Evolutionary conservation across 2,797 vertebrate species (phyloP).

Genomic region (Glossophaga mutica): DNA sequence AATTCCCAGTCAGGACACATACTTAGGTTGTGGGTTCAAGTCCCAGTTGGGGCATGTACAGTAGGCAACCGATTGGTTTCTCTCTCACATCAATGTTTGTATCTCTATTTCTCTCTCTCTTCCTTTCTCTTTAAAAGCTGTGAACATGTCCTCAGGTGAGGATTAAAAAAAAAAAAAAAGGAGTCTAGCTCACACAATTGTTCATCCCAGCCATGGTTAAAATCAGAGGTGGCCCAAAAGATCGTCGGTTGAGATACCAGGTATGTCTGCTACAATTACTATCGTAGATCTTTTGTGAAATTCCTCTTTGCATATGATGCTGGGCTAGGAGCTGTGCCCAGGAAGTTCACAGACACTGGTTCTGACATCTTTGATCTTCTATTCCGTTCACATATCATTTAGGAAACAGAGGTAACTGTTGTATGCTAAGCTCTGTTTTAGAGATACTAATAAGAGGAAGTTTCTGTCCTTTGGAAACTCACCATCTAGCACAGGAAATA

Average conservation of each 20-base stretch:
- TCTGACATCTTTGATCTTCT: neutral
- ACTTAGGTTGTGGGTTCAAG: too few species aligned
- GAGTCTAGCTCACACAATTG: neutral
- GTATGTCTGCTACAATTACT: neutral
- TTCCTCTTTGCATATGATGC: neutral
- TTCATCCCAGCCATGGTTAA: neutral
- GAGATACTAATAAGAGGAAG: neutral
- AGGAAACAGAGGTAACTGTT: neutral
- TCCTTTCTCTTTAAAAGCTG: too few species aligned
- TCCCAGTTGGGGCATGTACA: too few species aligned
- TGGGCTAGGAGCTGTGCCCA: neutral
- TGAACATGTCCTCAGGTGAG: too few species aligned
- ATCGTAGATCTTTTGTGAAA: neutral
- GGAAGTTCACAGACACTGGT: neutral
- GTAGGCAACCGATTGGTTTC: too few species aligned
- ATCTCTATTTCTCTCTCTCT: too few species aligned
- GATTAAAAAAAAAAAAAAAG: too few species aligned
- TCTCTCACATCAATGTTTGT: too few species aligned
- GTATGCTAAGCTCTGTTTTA: neutral
- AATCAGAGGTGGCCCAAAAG: neutral
- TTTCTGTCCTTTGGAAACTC: neutral
- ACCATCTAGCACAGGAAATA: neutral
- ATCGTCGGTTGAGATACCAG: neutral
- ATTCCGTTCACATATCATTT: neutral
- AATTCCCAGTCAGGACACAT: too few species aligned